Evolutionary conservation across 2,797 vertebrate species (phyloP).

Genomic region (Anisognathus igniventris): DNA sequence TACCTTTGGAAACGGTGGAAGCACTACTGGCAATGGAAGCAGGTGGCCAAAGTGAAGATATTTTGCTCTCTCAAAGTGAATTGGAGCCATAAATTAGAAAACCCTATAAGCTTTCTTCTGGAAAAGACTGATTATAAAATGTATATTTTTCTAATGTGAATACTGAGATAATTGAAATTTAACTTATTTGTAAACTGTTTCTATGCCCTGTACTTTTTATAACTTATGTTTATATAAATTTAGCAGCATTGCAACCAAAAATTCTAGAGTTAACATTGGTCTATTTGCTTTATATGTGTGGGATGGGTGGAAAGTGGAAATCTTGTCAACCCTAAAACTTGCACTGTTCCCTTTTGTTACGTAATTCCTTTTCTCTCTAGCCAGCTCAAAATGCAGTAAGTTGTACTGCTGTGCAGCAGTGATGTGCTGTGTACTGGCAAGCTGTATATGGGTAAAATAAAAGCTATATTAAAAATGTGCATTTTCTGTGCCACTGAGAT

Average conservation of each 20-base stretch:
- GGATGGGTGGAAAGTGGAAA: background rate
- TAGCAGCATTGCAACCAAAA: slow-evolving; percentile 49
- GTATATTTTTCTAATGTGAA: slow-evolving; percentile 73
- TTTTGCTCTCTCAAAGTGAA: slow-evolving; percentile 53
- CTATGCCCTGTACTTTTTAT: slow-evolving; percentile 34
- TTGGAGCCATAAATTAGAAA: slow-evolving; percentile 30
- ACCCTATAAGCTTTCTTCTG: slow-evolving; percentile 11
- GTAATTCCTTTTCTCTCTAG: slow-evolving; percentile 5
- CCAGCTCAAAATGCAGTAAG: slow-evolving; percentile 37
- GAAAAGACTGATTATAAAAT: slow-evolving; percentile 20
- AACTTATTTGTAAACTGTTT: slow-evolving; percentile 74
- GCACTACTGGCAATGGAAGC: slow-evolving; percentile 79
- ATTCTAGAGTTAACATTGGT: background rate
- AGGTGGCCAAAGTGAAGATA: slow-evolving; percentile 63
- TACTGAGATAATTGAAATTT: slow-evolving; percentile 37
- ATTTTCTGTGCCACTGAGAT: background rate
- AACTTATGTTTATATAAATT: slow-evolving; percentile 26
- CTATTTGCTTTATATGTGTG: background rate
- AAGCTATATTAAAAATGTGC: background rate
- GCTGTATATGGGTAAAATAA: slow-evolving; percentile 30
- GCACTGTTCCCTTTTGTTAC: background rate
- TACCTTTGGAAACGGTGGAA: slow-evolving; percentile 79
- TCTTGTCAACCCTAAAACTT: slow-evolving; percentile 11
- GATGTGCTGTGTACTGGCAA: slow-evolving; percentile 33
- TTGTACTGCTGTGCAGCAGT: slow-evolving; percentile 30